A percentile compares a stretch with the other conserved stretches of the same genome.
These are phyloP conservation scores for Ciconia nigra DNA, from an alignment of 2,797 vertebrate species.

Conservation along the genomic window DNA sequence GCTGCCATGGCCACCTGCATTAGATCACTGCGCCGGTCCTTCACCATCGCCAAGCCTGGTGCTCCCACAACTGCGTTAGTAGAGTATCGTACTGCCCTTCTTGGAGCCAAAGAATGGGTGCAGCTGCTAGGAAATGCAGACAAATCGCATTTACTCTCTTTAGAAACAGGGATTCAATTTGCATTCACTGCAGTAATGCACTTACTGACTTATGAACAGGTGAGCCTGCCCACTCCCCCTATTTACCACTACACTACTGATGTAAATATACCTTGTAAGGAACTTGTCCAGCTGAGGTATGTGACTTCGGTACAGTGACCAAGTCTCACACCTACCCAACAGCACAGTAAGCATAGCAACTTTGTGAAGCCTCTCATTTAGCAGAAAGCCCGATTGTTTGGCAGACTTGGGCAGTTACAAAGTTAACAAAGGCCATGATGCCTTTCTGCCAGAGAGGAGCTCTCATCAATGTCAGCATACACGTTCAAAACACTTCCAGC, in stretches of 20 bases:
- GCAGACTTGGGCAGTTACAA: no score
- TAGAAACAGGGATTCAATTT: background rate
- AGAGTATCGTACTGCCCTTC: accelerated
- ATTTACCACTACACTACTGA: accelerated
- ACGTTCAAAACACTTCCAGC: background rate
- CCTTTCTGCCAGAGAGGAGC: background rate
- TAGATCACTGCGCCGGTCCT: accelerated
- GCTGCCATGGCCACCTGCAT: background rate
- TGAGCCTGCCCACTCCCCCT: background rate
- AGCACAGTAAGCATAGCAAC: background rate
- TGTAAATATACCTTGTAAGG: accelerated
- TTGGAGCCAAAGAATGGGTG: background rate
- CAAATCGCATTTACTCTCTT: background rate
- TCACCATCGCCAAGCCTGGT: background rate
- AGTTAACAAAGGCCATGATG: background rate
- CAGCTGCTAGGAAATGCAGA: background rate
- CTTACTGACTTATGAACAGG: background rate
- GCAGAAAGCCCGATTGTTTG: background rate
- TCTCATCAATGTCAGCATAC: accelerated
- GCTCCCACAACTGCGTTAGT: accelerated
- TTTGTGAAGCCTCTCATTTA: background rate
- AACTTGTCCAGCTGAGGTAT: background rate
- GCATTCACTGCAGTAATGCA: background rate
- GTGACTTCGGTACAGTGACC: accelerated
- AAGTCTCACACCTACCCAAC: background rate